phyloP scores from a whole-genome alignment of 1,140 invertebrate species.

The Lucilia cuprina region DNA sequence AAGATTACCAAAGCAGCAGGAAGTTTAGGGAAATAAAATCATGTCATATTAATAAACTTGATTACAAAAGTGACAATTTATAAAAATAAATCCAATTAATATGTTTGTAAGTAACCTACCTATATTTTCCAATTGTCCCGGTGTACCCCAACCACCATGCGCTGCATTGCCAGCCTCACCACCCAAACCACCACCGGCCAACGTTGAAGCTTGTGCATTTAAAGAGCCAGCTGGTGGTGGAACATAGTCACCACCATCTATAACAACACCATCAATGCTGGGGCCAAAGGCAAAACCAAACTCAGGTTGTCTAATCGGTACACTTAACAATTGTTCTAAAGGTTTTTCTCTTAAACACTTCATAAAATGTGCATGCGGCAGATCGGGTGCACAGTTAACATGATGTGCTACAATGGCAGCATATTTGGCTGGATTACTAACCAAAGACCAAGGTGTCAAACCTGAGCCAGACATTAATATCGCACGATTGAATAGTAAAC shows the following conservation, averaged over 20 bases:
- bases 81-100: background rate
- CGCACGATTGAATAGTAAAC: constrained; percentile 89
- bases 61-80: background rate
- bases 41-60: background rate
- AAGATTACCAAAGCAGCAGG: background rate
- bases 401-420: constrained; percentile 84
- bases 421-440: constrained; percentile 85
- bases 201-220: constrained; percentile 54
- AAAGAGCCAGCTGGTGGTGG: constrained; percentile 53
- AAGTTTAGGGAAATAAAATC: background rate
- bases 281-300: constrained; percentile 89
- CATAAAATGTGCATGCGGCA: constrained; percentile 76
- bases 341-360: constrained; percentile 84
- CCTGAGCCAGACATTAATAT: constrained; percentile 95
- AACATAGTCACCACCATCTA: constrained; percentile 59
- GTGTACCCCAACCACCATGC: constrained; percentile 59
- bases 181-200: constrained; percentile 52
- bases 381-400: constrained; percentile 84
- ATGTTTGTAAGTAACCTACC: constrained; percentile 43
- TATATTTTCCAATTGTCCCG: constrained; percentile 58
- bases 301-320: constrained; percentile 79
- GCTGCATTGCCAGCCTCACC: constrained; percentile 59
- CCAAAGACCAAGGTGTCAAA: constrained; percentile 90
- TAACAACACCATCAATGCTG: constrained; percentile 88
- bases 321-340: constrained; percentile 74